phyloP scores from a whole-genome alignment of 2,113 vertebrate genomes.

The Mastomys coucha region DNA sequence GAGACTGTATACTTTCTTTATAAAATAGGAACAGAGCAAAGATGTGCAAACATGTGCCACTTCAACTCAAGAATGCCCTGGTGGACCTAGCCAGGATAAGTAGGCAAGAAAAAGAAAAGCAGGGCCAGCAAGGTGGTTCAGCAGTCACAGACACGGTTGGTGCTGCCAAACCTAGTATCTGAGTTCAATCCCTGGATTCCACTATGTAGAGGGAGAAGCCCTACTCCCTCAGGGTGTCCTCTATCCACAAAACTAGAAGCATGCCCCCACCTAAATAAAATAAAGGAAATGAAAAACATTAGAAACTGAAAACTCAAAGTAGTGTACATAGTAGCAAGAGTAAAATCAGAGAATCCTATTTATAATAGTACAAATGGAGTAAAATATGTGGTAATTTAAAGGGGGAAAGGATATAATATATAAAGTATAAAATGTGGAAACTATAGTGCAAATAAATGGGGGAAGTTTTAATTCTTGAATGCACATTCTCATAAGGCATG shows the following conservation, averaged over 20 bases:
- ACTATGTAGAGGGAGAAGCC: not conserved
- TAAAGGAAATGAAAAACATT: not conserved
- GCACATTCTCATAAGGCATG: not conserved
- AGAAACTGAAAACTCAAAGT: conserved; percentile 6
- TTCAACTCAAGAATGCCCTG: not conserved
- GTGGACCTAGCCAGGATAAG: not conserved
- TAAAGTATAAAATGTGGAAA: conserved; percentile 56
- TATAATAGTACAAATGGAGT: conserved; percentile 25
- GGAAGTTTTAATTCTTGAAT: conserved; percentile 45
- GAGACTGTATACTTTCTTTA: not conserved
- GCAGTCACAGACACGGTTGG: no score
- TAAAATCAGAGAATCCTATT: conserved; percentile 54
- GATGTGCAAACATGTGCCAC: not conserved
- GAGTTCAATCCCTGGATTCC: not conserved
- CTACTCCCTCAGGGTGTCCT: no score
- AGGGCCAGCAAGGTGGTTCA: not conserved
- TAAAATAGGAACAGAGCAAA: conserved; percentile 12
- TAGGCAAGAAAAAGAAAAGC: not conserved
- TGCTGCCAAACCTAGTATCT: not conserved
- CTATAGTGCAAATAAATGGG: conserved; percentile 53
- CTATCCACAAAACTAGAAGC: not conserved
- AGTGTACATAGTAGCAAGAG: conserved; percentile 44
- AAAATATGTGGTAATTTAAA: conserved; percentile 34
- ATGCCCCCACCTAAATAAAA: not conserved
- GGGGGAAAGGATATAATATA: not conserved